These are phyloP conservation scores for Yponomeuta evonymella DNA, from an alignment of 2,888 invertebrate genomes.

Conservation along the genomic window DNA sequence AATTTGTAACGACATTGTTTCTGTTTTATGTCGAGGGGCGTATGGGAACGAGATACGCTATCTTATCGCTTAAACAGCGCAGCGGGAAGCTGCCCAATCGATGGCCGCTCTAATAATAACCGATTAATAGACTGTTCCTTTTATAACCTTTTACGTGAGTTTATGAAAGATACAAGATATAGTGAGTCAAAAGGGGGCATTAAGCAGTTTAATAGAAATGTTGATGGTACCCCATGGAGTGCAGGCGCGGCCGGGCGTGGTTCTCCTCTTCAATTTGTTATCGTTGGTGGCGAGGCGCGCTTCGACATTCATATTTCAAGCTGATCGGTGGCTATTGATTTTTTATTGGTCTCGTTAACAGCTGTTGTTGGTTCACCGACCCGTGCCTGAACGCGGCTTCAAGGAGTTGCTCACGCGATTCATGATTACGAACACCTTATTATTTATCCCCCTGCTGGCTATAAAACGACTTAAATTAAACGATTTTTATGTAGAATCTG, in stretches of 20 bases:
- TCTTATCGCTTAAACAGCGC: slow-evolving; percentile 57
- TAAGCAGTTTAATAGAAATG: slow-evolving; percentile 63
- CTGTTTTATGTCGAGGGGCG: slow-evolving; percentile 14
- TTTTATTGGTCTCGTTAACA: slow-evolving; percentile 21
- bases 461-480: too few relatives aligned
- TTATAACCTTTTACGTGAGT: slow-evolving; percentile 3
- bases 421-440: not conserved
- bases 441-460: not conserved
- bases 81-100: slow-evolving; percentile 51
- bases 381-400: slow-evolving; percentile 16
- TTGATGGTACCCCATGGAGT: slow-evolving; percentile 64
- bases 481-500: too few relatives aligned
- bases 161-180: not conserved
- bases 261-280: slow-evolving; percentile 17
- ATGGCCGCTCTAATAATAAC: slow-evolving; percentile 34
- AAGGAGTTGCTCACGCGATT: slow-evolving; percentile 5
- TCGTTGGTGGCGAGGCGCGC: slow-evolving; percentile 15
- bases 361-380: slow-evolving; percentile 18
- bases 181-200: slow-evolving; percentile 16
- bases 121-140: slow-evolving; percentile 22
- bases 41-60: slow-evolving; percentile 49
- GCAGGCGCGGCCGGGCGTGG: slow-evolving; percentile 33
- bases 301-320: slow-evolving; percentile 21
- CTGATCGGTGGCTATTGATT: slow-evolving; percentile 18
- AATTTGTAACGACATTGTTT: slow-evolving; percentile 13